Base-by-base conservation (phyloP, 2,113 vertebrate species). In the Microcebus lehilahytsara region DNA sequence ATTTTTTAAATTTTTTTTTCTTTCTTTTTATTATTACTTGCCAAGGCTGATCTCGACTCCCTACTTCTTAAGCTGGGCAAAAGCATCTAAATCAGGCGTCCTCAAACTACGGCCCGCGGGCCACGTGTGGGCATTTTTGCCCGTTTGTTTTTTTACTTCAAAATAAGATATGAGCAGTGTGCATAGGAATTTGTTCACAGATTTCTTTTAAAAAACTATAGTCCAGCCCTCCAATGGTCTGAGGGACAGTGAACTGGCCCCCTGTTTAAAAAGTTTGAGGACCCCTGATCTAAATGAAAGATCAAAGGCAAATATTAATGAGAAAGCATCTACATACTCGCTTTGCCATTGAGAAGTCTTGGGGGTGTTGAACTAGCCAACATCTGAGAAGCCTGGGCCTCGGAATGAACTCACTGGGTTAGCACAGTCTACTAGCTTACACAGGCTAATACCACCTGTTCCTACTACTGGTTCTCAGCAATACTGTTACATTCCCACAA, bases 391-490 rank as follows among this genome's bases (percentile, higher is more conserved):
- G 67, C 32, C 37, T 3, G 17, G 5, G 27, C 23, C 79, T 85
- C 62, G 32, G 23, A 30, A 30, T 5, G 37, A 86, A 32, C 64
- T 42, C 56, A 16, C 19, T 67, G 80, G 30, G 19, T 5, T 22
- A 62, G 69, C 62, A 40, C 27, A 2, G 32, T 34, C 27, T 2
- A 11, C 49, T 2, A 30, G 62, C 42, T 51, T 16, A 2, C 0
- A 1, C 5, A 67, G 25, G 58, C 37, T 37, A 46, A 23, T 0
- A 25, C 9, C 81, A 56, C 17, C 30, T 25, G 42, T 0, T 9
- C 49, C 71, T 9, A 40, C 27, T 9, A 1, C 75, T 3, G 4
- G 17, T 30, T 88, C 78, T 72, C 56, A 74, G 91, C 60, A 83
- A 40, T 56, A 46, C 49, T 13, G 16, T 53, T 56, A 16, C 9